These are phyloP conservation scores for Heliothis subflexa DNA, from an alignment of 1,140 invertebrate species.

Conservation along the genomic window DNA sequence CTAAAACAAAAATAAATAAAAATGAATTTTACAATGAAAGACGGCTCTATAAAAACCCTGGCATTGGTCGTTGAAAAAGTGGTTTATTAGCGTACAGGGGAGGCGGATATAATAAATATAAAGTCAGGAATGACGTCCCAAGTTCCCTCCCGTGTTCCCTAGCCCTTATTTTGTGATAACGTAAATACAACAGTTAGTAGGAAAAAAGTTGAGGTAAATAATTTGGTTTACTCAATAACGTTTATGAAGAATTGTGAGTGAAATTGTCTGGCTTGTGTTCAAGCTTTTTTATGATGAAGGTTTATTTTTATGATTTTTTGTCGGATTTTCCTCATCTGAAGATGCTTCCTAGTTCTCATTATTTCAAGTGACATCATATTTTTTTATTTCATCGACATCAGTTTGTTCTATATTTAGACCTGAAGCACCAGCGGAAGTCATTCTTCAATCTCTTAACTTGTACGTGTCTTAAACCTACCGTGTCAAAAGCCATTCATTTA, in stretches of 20 bases:
- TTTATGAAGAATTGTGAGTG: conserved; percentile 23
- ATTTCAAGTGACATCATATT: no score
- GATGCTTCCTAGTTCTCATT: no score
- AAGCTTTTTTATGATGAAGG: background rate
- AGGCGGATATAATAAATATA: conserved; percentile 58
- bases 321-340: no score
- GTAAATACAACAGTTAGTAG: conserved; percentile 44
- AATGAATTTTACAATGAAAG: conserved; percentile 47
- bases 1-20: conserved; percentile 50
- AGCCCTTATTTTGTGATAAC: conserved; percentile 41
- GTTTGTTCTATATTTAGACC: no score
- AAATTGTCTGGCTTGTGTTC: conserved; percentile 29
- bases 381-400: no score
- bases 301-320: conserved; percentile 9
- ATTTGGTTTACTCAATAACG: conserved; percentile 38
- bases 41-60: conserved; percentile 51
- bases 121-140: conserved; percentile 41
- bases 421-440: no score
- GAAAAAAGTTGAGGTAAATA: conserved; percentile 43
- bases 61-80: conserved; percentile 52
- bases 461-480: no score
- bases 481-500: no score
- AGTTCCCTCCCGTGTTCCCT: conserved; percentile 34
- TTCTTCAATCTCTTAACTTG: no score
- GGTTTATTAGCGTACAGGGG: conserved; percentile 55